These are phyloP conservation scores for Psettodes erumei DNA, from an alignment of 2,113 vertebrate species.

Conservation along the genomic window DNA sequence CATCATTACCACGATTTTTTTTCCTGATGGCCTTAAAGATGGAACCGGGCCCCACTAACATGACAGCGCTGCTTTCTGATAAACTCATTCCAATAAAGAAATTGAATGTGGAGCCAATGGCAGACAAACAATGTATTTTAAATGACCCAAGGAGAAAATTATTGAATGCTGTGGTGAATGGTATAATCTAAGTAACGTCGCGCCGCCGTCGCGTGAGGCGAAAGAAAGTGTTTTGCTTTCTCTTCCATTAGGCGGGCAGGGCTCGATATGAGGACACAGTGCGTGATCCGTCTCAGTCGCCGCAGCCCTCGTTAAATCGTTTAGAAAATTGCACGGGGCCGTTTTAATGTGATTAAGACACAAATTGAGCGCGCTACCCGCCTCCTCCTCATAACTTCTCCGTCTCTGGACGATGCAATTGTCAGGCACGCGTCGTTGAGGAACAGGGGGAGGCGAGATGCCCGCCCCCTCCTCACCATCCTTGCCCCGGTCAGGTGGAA, in stretches of 20 bases:
- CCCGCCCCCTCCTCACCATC: conserved; percentile 12
- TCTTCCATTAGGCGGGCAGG: conserved; percentile 43
- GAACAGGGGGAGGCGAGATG: conserved; percentile 13
- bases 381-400: conserved; percentile 34
- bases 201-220: conserved; percentile 10
- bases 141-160: conserved; percentile 2
- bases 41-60: not conserved
- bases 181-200: conserved; percentile 19
- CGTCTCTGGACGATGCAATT: conserved; percentile 45
- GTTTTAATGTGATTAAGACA: conserved; percentile 69
- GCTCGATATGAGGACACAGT: conserved; percentile 52
- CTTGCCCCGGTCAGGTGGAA: conserved; percentile 28
- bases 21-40: not conserved
- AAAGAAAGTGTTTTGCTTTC: conserved; percentile 42
- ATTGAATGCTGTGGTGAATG: conserved; percentile 3
- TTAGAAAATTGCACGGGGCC: conserved; percentile 62
- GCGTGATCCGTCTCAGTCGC: conserved; percentile 50
- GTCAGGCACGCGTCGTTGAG: conserved; percentile 37
- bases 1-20: not conserved
- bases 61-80: not conserved
- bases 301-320: conserved; percentile 59
- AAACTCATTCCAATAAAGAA: not conserved
- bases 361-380: conserved; percentile 52
- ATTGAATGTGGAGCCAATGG: not conserved
- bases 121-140: conserved; percentile 8